Evolutionary conservation across 2,797 vertebrate species (phyloP).

Genomic region (Micrastur ruficollis): DNA sequence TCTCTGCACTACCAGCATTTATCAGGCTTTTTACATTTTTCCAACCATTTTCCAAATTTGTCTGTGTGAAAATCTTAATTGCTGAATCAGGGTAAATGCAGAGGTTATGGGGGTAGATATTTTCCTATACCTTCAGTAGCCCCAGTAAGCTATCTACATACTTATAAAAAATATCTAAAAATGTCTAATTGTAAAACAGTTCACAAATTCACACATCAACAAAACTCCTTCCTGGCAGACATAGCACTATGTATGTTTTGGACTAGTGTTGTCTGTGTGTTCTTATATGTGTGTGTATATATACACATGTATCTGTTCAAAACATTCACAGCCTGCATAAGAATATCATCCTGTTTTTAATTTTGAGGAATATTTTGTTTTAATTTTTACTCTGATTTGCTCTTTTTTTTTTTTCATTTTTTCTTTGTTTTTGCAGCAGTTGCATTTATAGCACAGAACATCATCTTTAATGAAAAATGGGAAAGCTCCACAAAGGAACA

Average conservation of each 20-base stretch:
- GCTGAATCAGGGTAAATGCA: background rate
- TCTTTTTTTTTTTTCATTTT: rapidly evolving
- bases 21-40: background rate
- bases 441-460: background rate
- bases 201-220: background rate
- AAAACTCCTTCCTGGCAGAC: background rate
- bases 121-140: background rate
- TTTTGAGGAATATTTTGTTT: constrained; percentile 8
- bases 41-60: background rate
- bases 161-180: background rate
- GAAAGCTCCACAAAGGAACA: background rate
- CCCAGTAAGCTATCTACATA: background rate
- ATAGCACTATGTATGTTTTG: background rate
- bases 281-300: background rate
- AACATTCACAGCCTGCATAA: background rate
- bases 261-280: background rate
- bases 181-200: background rate
- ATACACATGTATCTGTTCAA: background rate
- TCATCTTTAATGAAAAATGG: background rate
- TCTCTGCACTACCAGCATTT: background rate
- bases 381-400: background rate
- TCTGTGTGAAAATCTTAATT: background rate
- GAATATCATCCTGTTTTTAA: background rate
- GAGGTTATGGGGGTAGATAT: background rate
- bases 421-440: background rate